phyloP scores from a whole-genome alignment of 2,113 vertebrate species.

The Brachionichthys hirsutus region DNA sequence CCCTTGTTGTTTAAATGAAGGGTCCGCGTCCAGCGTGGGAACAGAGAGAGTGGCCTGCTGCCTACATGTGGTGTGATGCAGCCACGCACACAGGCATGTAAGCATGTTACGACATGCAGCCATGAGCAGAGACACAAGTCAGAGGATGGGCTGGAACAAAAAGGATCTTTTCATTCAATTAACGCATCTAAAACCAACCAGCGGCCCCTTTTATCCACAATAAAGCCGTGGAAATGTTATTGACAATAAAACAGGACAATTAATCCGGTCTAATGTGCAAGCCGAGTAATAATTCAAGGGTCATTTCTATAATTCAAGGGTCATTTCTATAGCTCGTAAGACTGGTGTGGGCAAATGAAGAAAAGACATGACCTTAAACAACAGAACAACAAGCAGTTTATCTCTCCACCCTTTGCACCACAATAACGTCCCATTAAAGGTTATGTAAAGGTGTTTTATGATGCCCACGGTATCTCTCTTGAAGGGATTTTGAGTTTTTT shows the following conservation, averaged over 20 bases:
- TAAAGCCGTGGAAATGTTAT: too few species aligned
- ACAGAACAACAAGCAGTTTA: not conserved
- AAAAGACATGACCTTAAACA: too few species aligned
- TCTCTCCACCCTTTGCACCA: constrained; percentile 41
- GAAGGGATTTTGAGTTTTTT: not conserved
- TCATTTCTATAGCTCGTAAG: too few species aligned
- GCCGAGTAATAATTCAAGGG: too few species aligned
- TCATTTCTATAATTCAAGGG: too few species aligned
- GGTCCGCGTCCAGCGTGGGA: constrained; percentile 58
- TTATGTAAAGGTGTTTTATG: constrained; percentile 1
- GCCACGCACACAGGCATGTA: constrained; percentile 4
- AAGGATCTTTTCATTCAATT: too few species aligned
- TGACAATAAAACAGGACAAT: too few species aligned
- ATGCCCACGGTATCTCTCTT: not conserved
- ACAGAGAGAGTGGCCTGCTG: constrained; percentile 24
- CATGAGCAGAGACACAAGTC: not conserved
- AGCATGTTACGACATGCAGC: constrained; percentile 35
- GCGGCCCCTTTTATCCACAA: too few species aligned
- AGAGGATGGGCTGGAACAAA: not conserved
- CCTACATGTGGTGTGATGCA: constrained; percentile 17
- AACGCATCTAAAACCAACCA: too few species aligned
- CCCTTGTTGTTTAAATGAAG: constrained; percentile 30
- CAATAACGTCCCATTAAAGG: constrained; percentile 2
- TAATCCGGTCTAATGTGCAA: too few species aligned
- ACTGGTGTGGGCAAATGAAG: too few species aligned